Evolutionary conservation across 1,140 invertebrate species (phyloP).

Genomic region (Galleria mellonella): DNA sequence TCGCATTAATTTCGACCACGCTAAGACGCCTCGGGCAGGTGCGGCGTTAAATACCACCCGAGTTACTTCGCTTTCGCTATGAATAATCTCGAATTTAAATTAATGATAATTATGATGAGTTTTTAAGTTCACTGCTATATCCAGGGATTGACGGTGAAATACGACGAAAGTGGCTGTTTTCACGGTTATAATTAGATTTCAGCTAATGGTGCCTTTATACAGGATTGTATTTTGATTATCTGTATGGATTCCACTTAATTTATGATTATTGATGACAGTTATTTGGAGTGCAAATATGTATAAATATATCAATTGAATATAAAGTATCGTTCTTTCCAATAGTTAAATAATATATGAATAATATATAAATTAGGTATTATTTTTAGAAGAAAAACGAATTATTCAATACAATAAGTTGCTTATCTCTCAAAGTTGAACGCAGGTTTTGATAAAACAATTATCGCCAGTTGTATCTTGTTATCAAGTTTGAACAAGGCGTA

Average conservation of each 20-base stretch:
- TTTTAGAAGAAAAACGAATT: too few relatives aligned
- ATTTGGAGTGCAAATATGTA: too few relatives aligned
- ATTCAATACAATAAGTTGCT: slow-evolving; percentile 2
- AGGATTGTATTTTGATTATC: too few relatives aligned
- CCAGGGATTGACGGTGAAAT: slow-evolving; percentile 26
- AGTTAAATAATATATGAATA: too few relatives aligned
- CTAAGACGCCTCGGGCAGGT: slow-evolving; percentile 69
- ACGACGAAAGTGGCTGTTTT: too few relatives aligned
- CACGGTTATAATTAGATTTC: too few relatives aligned
- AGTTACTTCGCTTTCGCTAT: slow-evolving; percentile 57
- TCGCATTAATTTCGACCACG: slow-evolving; percentile 72
- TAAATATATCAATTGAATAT: too few relatives aligned
- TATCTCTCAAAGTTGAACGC: not conserved
- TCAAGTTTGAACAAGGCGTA: not conserved
- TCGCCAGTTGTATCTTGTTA: slow-evolving; percentile 4
- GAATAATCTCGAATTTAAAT: slow-evolving; percentile 70
- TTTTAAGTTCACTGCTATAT: slow-evolving; percentile 49
- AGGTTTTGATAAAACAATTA: slow-evolving; percentile 5
- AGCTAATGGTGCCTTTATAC: too few relatives aligned
- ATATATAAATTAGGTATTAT: too few relatives aligned
- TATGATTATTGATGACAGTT: too few relatives aligned
- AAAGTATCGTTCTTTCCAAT: too few relatives aligned
- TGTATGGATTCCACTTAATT: too few relatives aligned
- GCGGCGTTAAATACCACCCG: slow-evolving; percentile 62
- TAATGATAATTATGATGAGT: slow-evolving; percentile 68